Conservation (phyloP, 2,888 invertebrate species). For the Pachymerium ferrugineum region DNA sequence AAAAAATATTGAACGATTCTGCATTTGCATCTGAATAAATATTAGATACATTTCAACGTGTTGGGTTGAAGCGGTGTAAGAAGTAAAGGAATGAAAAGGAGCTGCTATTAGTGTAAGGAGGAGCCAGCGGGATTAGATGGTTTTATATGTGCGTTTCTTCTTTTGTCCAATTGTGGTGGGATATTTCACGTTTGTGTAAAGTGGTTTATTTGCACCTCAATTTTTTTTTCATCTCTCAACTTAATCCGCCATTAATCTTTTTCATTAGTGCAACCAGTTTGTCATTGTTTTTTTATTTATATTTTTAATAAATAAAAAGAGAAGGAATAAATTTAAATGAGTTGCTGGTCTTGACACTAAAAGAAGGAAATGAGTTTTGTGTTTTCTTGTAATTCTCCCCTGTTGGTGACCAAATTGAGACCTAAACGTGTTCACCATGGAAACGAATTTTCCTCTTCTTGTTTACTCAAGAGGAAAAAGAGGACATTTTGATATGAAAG, state of each 20-base stretch:
- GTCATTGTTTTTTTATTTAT: too few species aligned
- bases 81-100: background rate
- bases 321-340: too few species aligned
- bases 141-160: background rate
- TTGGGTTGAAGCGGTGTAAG: background rate
- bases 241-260: background rate
- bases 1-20: background rate
- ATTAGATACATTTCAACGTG: constrained; percentile 2
- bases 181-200: background rate
- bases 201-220: background rate
- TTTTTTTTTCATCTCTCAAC: background rate
- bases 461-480: background rate
- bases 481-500: background rate
- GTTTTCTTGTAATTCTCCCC: background rate
- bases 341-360: too few species aligned
- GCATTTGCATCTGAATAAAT: constrained; percentile 10
- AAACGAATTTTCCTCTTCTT: background rate
- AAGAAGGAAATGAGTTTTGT: too few species aligned
- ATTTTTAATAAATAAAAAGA: too few species aligned
- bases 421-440: background rate
- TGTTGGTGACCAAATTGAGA: background rate
- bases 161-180: background rate
- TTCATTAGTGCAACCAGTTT: too few species aligned
- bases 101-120: background rate
- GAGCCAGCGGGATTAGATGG: constrained; percentile 1